Evolutionary conservation across 2,888 invertebrate genomes (phyloP), one percentile per base, ranked within the genome.

Genomic region (Pilophorus perplexus): DNA sequence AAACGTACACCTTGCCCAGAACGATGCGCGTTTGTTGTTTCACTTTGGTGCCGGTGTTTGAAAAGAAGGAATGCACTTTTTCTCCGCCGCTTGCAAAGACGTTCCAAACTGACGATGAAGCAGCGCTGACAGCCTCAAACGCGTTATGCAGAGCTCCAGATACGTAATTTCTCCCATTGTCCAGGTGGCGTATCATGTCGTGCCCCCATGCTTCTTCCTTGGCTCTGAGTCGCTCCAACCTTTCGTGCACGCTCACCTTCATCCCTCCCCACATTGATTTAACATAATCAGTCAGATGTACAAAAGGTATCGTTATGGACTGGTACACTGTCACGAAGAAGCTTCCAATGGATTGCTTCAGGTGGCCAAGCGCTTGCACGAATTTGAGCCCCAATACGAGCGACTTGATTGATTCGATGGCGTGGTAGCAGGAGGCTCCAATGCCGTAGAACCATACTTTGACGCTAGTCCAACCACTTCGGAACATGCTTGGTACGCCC

Each of bases 111-210:
- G 12, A 18, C 1, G 33, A 2, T 16, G 28, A 14, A 16, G 16
- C 18, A n/a, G 52, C n/a, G 27, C 28, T 8, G 6, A 52, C 6
- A 5, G 52, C 28, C 1, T 12, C 16, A 12, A 38, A 2, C 10
- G 38, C 20, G n/a, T 22, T n/a, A n/a, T 40, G 22, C 20, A 59
- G 16, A 10, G 3, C 25, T 22, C 20, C n/a, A 1, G 59, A 59
- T 14, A 59, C 40, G 22, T 62, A 62, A 28, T 62, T 48, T 25
- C 27, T 59, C 16, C 42, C 42, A 25, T 59, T n/a, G 59, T 42
- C 59, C 3, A 62, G 20, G 12, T 28, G 18, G 10, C 14, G 12
- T 14, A 46, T 33, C 46, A 62, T 22, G 12, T 62, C 10, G 8
- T 27, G 18, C 12, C 14, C 33, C 62, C 44, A 62, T 2, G 16